Evolutionary conservation across 2,113 vertebrate genomes (phyloP).

Genomic region (Vulpes lagopus): DNA sequence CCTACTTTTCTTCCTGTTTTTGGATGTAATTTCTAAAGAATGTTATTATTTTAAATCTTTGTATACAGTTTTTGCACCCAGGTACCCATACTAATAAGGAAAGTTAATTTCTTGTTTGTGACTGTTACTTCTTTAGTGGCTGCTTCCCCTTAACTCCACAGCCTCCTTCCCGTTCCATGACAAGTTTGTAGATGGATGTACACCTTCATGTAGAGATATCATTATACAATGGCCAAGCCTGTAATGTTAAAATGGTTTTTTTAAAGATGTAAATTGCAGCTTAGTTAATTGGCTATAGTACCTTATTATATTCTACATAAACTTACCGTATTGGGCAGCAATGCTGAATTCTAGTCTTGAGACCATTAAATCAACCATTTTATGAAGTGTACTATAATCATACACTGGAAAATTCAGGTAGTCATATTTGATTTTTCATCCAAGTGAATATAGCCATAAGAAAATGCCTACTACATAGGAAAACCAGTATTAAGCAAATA

Average conservation of each 20-base stretch:
- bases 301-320: conserved; percentile 81
- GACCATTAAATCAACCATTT: conserved; percentile 48
- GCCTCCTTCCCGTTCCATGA: conserved; percentile 73
- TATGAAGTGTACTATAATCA: conserved; percentile 36
- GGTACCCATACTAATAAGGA: conserved; percentile 63
- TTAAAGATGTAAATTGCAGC: conserved; percentile 43
- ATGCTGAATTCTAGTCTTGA: conserved; percentile 78
- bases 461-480: conserved; percentile 57
- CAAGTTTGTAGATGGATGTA: conserved; percentile 62
- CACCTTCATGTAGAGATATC: conserved; percentile 52
- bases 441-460: conserved; percentile 72
- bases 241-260: conserved; percentile 73
- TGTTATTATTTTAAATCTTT: conserved; percentile 66
- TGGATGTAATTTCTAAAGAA: conserved; percentile 41
- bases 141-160: neutral
- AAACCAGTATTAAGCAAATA: conserved; percentile 63
- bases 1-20: conserved; percentile 47
- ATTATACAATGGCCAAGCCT: conserved; percentile 69
- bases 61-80: conserved; percentile 32
- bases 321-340: conserved; percentile 81
- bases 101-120: conserved; percentile 65
- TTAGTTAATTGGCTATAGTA: conserved; percentile 79
- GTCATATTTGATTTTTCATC: conserved; percentile 49
- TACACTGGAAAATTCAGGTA: conserved; percentile 69
- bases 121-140: conserved; percentile 59